phyloP scores from a whole-genome alignment of 2,797 vertebrate species.

The Apogon hyalosoma region DNA sequence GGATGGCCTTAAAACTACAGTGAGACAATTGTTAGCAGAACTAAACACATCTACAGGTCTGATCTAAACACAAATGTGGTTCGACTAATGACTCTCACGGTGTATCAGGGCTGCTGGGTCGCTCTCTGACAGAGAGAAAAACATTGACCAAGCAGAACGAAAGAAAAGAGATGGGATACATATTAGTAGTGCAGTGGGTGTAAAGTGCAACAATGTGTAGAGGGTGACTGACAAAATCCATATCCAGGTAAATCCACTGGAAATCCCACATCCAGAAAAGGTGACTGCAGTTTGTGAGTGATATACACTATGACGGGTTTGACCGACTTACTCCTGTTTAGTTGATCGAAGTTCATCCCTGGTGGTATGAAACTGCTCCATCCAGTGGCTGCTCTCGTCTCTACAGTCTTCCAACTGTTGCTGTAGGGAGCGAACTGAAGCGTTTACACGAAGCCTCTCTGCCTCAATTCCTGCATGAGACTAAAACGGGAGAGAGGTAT shows the following conservation, averaged over 20 bases:
- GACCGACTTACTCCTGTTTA: conserved; percentile 90
- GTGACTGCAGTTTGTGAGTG: neutral
- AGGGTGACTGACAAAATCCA: conserved; percentile 21
- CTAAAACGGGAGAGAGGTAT: conserved; percentile 69
- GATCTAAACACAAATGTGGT: conserved; percentile 51
- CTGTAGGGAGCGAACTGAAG: conserved; percentile 87
- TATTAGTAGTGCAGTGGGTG: conserved; percentile 48
- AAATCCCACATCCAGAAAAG: conserved; percentile 5
- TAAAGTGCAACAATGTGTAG: conserved; percentile 35
- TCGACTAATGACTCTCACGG: conserved; percentile 70
- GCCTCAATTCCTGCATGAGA: conserved; percentile 90
- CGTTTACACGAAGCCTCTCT: conserved; percentile 89
- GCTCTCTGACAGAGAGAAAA: conserved; percentile 71
- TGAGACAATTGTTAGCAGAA: conserved; percentile 41
- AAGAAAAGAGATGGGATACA: conserved; percentile 55
- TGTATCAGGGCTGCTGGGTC: conserved; percentile 62
- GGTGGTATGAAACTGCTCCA: conserved; percentile 91
- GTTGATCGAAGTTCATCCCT: conserved; percentile 89
- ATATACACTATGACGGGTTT: neutral
- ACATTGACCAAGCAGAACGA: conserved; percentile 46
- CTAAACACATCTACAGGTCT: conserved; percentile 49
- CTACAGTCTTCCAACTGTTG: conserved; percentile 91
- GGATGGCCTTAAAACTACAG: conserved; percentile 59
- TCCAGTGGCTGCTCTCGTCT: conserved; percentile 93
- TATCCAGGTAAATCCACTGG: neutral